A percentile compares a stretch with the other conserved stretches of the same genome.
phyloP scores from a whole-genome alignment of 2,888 invertebrate genomes.

The Eupithecia dodoneata region DNA sequence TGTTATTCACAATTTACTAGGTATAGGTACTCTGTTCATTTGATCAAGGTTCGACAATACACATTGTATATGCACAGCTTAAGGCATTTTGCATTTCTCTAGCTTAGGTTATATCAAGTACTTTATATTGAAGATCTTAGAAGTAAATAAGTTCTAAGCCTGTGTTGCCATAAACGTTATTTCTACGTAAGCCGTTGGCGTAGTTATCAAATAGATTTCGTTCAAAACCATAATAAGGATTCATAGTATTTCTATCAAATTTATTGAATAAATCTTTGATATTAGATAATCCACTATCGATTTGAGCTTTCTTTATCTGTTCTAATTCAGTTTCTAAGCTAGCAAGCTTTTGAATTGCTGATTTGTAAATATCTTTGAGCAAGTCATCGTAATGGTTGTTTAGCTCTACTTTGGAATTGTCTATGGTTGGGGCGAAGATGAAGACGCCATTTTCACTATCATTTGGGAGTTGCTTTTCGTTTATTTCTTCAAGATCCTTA shows the following conservation, averaged over 20 bases:
- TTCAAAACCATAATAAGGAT: background rate
- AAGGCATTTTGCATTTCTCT: no score
- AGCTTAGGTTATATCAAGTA: background rate
- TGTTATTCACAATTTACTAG: no score
- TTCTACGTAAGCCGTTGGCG: background rate
- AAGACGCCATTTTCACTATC: background rate
- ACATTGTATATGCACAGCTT: no score
- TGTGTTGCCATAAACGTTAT: background rate
- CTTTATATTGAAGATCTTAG: background rate
- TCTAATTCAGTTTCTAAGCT: background rate
- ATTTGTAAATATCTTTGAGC: background rate
- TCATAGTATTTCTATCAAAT: background rate
- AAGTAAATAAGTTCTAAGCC: background rate
- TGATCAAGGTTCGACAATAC: no score
- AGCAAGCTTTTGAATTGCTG: background rate
- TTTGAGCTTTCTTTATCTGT: background rate
- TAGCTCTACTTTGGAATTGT: constrained; percentile 5
- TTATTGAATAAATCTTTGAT: background rate
- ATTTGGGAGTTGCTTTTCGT: background rate
- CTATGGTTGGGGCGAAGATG: background rate
- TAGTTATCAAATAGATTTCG: background rate
- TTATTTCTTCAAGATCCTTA: background rate
- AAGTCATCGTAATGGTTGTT: background rate
- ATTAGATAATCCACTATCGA: background rate
- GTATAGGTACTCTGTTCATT: no score